Conservation (phyloP, 2,797 vertebrate species). For the Crax fasciolata region DNA sequence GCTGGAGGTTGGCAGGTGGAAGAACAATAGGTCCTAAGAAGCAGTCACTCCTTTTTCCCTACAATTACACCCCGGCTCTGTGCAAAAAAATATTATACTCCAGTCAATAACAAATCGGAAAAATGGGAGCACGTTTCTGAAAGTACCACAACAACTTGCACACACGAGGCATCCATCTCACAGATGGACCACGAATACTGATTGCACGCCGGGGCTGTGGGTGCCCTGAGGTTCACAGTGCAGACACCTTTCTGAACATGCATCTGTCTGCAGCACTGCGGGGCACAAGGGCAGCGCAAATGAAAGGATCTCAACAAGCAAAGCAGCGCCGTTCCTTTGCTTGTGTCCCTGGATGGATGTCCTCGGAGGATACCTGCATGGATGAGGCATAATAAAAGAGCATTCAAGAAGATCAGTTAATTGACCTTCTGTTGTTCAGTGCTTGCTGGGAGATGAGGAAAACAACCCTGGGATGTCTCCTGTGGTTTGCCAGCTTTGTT, state of each 20-base stretch:
- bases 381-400: not conserved
- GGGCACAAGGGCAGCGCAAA: not conserved
- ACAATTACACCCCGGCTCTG: not conserved
- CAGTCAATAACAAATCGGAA: not conserved
- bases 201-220: not conserved
- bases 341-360: not conserved
- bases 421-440: not conserved
- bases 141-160: accelerated
- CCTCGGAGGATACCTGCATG: not conserved
- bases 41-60: not conserved
- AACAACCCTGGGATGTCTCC: not conserved
- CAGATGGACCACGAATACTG: not conserved
- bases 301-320: not conserved
- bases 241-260: not conserved
- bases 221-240: not conserved
- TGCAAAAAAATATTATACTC: not conserved
- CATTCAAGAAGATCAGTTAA: not conserved
- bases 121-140: not conserved
- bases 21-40: not conserved
- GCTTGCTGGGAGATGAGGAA: not conserved
- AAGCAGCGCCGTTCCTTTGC: not conserved
- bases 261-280: not conserved
- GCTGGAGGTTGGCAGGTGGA: conserved; percentile 19
- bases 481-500: not conserved
- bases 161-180: not conserved